Conservation (phyloP, 37 sponge, comb jelly and placozoan genomes). For the Amphimedon queenslandica region DNA sequence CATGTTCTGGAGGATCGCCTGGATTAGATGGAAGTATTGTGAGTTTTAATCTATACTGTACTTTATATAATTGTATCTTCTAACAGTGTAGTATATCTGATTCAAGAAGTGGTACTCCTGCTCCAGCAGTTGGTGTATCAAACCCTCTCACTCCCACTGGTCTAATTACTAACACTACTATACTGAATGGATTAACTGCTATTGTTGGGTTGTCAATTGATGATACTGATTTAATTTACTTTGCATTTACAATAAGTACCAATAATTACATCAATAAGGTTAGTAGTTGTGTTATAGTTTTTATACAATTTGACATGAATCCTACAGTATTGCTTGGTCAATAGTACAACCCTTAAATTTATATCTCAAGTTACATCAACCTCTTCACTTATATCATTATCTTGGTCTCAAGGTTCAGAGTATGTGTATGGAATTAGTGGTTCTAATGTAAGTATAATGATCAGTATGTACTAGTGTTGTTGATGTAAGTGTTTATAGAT, state of each 20-base stretch:
- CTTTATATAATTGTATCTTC: too few relatives aligned
- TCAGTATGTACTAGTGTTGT: too few relatives aligned
- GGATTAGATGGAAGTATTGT: too few relatives aligned
- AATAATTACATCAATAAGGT: background rate
- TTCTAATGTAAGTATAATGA: conserved; percentile 18
- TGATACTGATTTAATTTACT: background rate
- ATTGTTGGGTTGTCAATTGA: background rate
- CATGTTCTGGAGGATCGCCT: too few relatives aligned
- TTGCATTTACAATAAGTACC: background rate
- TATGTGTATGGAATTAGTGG: conserved; percentile 36
- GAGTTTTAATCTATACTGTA: too few relatives aligned
- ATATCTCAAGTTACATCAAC: background rate
- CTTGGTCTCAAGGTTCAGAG: conserved; percentile 38
- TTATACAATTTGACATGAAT: background rate
- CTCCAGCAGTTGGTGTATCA: background rate
- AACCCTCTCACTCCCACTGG: background rate
- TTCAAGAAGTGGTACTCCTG: background rate
- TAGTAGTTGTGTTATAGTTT: background rate
- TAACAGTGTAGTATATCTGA: too few relatives aligned
- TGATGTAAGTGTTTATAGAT: background rate
- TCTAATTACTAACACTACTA: background rate
- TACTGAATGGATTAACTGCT: background rate
- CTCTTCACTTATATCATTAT: conserved; percentile 20
- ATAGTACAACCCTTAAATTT: background rate
- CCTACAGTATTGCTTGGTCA: background rate